Evolutionary conservation across 2,797 vertebrate genomes (phyloP), one percentile per base, ranked within the genome.

Genomic region (Brotula barbata): DNA sequence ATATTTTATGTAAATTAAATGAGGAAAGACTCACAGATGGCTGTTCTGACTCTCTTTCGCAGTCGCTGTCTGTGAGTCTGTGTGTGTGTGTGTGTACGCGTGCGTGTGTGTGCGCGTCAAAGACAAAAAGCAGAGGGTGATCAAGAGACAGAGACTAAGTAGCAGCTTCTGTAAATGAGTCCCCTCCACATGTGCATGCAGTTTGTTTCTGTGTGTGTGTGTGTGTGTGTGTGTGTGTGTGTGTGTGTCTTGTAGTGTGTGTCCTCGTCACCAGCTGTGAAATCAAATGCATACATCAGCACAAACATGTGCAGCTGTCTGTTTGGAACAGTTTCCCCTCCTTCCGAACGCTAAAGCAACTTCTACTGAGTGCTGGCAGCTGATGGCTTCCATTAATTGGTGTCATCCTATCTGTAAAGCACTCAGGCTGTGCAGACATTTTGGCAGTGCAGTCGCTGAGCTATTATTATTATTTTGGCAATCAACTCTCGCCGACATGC

Each of bases 1-100:
- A 91, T 89, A 86, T 78, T 84, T 89, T 87, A 90, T 89, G 85
- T 49, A 86, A 87, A 91, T 86, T 42, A 72, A 58, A 64, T 43
- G 61, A 55, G 70, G 64, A 71, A 74, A 80, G 60, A 71, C 73
- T 69, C 66, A 51, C 87, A 88, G 87, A 89, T 86, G 90, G 86
- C 71, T 83, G 69, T 81, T 84, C 70, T 68, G 4, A 4, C 25
- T 28, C 25, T 28, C 39, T 60, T 7, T 28, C 25, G 3, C 25
- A 4, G 4, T 28, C 25, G 3, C 25, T 28, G 4, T 28, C 25
- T 28, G 64, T 77, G 74, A 81, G 71, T 83, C 42, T 42, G 49
- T 59, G 58, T 75, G 0, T 73, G 3, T 79, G 22, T 19, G 10
- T 69, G 6, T 52, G 65, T 58, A 44, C 50, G 52, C 37, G 46